Percentiles rank a stretch among this genome's conserved stretches.
Evolutionary conservation across 2,888 invertebrate genomes (phyloP).

Genomic region (Lagria hirta): DNA sequence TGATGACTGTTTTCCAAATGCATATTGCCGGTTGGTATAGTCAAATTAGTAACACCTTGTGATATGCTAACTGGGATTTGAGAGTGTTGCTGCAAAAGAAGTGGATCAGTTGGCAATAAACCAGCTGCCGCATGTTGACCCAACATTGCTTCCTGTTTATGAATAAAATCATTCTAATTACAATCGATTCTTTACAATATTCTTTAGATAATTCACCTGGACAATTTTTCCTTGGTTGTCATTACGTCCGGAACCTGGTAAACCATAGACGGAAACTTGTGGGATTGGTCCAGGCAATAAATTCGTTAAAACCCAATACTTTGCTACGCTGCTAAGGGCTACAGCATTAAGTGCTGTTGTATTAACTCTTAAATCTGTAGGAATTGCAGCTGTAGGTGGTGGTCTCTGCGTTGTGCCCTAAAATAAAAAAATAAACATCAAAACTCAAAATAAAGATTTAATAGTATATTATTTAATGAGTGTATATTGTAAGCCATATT

Average conservation of each 20-base stretch:
- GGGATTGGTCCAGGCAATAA: constrained; percentile 75
- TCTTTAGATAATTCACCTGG: constrained; percentile 57
- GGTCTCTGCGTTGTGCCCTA: constrained; percentile 53
- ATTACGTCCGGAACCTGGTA: constrained; percentile 62
- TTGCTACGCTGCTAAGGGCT: constrained; percentile 74
- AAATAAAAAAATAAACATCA: too few relatives aligned
- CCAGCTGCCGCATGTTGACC: constrained; percentile 58
- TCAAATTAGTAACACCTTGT: constrained; percentile 50
- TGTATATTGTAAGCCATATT: too few relatives aligned
- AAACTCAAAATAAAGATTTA: too few relatives aligned
- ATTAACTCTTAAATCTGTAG: constrained; percentile 65
- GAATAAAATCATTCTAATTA: neutral
- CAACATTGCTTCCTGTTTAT: constrained; percentile 53
- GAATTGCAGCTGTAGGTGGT: constrained; percentile 59
- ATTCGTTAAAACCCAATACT: constrained; percentile 84
- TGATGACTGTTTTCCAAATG: constrained; percentile 46
- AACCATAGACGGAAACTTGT: constrained; percentile 71
- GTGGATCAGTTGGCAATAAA: constrained; percentile 50
- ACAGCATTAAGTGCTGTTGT: constrained; percentile 67
- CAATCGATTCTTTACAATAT: neutral
- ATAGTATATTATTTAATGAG: too few relatives aligned
- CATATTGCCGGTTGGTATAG: constrained; percentile 50
- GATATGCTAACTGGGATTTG: constrained; percentile 53
- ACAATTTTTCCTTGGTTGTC: constrained; percentile 63
- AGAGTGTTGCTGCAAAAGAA: constrained; percentile 51